phyloP scores from a whole-genome alignment of 30 jellyfish, hydroid and myxozoan genomes.

The Aurelia aurita region DNA sequence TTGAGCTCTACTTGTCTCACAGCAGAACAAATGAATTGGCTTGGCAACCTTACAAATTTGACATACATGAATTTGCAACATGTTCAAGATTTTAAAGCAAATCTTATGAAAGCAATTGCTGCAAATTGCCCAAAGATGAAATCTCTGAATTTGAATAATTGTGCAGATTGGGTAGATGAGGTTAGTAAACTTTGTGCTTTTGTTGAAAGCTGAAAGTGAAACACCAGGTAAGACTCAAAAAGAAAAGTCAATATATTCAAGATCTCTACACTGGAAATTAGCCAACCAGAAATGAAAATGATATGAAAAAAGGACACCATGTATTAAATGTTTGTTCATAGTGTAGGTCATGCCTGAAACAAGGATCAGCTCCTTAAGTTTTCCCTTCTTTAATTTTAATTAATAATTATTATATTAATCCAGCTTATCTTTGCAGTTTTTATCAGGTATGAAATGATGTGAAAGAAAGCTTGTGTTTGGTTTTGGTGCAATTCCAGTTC shows the following conservation, averaged over 20 bases:
- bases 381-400: no score
- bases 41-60: constrained; percentile 77
- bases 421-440: no score
- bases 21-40: constrained; percentile 94
- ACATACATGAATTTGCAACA: constrained; percentile 70
- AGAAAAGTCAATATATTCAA: no score
- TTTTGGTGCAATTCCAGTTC: no score
- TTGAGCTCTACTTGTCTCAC: constrained; percentile 70
- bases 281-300: neutral
- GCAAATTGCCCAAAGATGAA: constrained; percentile 66
- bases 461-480: no score
- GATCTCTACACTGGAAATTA: neutral
- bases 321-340: no score
- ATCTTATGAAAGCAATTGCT: constrained; percentile 88
- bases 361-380: no score
- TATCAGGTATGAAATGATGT: no score
- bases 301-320: neutral
- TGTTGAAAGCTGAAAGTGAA: neutral
- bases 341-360: no score
- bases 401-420: no score
- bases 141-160: constrained; percentile 71
- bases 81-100: constrained; percentile 77
- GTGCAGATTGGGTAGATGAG: constrained; percentile 97
- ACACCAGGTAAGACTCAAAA: no score
- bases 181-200: constrained; percentile 32